phyloP scores from a whole-genome alignment of 2,888 invertebrate genomes.

The Dolichomitus sp. region DNA sequence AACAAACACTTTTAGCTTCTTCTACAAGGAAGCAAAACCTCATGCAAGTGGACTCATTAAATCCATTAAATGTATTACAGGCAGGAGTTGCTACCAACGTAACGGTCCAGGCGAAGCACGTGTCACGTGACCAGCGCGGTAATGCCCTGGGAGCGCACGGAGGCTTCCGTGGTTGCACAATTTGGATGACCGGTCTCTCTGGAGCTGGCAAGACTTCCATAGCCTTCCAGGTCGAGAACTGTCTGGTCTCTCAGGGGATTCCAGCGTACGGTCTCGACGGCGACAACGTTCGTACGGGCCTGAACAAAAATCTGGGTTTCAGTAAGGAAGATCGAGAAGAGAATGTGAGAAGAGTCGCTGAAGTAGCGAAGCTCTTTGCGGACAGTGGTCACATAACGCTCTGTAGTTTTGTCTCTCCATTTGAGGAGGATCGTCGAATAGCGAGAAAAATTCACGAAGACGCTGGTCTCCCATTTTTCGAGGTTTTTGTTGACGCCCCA shows the following conservation, averaged over 20 bases:
- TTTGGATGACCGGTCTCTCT: constrained; percentile 97
- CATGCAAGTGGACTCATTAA: neutral
- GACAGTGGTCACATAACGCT: constrained; percentile 98
- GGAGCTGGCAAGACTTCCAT: constrained; percentile 99
- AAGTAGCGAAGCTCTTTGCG: constrained; percentile 98
- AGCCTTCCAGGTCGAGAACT: constrained; percentile 97
- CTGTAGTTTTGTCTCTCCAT: constrained; percentile 99
- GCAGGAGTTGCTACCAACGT: constrained; percentile 89
- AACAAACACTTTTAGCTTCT: too few relatives aligned
- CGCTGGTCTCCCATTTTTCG: constrained; percentile 95
- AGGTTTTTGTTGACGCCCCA: constrained; percentile 98
- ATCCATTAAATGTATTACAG: constrained; percentile 56
- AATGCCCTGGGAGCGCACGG: constrained; percentile 94
- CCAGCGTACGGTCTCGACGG: constrained; percentile 99
- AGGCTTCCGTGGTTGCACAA: constrained; percentile 97
- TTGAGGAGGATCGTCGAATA: constrained; percentile 95
- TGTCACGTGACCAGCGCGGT: constrained; percentile 96
- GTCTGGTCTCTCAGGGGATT: constrained; percentile 94
- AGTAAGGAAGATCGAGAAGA: constrained; percentile 97
- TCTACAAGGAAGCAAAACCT: neutral
- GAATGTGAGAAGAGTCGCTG: constrained; percentile 98
- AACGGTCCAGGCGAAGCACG: constrained; percentile 96
- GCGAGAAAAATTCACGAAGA: constrained; percentile 96
- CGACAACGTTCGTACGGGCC: constrained; percentile 97
- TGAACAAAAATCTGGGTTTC: constrained; percentile 98